Base-by-base conservation (phyloP, 2,113 vertebrate species). In the Dicaeum eximium region DNA sequence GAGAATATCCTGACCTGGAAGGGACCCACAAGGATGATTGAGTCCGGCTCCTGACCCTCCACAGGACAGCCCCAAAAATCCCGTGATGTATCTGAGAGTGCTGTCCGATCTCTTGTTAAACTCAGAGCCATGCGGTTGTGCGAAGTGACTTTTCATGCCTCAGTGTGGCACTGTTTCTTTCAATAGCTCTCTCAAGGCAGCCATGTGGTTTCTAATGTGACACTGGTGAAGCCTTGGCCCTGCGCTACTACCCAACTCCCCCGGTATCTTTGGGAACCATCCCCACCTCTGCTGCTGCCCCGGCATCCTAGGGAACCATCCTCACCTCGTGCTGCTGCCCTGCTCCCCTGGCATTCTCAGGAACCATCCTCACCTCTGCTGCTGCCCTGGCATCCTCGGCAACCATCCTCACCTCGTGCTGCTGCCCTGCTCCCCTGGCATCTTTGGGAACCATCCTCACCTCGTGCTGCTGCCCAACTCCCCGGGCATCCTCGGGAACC, bases 191-290 rank as follows among this genome's bases (percentile, higher is more conserved):
- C 56, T 31, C 45, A 27, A 27, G 35, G 73, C 50, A 11, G 7
- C 4, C 11, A 6, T 6, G 69, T 5, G 35, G 30, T 56, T 72
- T 80, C 53, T 13, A 8, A 42, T 0, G 10, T 0, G 3, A 17
- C 27, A 11, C 30, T 19, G 19, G 25, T 6, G 3, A 6, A 16
- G 48, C 0, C 0, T 0, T 35, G 38, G 13, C 38, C 50, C 30
- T 5, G 0, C 7, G 0, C 31, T 77, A 25, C 54, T 28, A 23
- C 23, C 27, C 47, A 28, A 37, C 47, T 78, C 18, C 3, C 45
- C 65, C 2, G 6, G 23, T 23, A 78, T 4, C 35, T 30, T 24
- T 13, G 45, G 47, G 30, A 51, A 45, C 33, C 4, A 11, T 13
- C 61, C 64, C 31, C 15, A 4, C 44, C 24, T 11, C 13, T 6